Evolutionary conservation across 1,140 invertebrate species (phyloP).

Genomic region (Bombus soroeensis): DNA sequence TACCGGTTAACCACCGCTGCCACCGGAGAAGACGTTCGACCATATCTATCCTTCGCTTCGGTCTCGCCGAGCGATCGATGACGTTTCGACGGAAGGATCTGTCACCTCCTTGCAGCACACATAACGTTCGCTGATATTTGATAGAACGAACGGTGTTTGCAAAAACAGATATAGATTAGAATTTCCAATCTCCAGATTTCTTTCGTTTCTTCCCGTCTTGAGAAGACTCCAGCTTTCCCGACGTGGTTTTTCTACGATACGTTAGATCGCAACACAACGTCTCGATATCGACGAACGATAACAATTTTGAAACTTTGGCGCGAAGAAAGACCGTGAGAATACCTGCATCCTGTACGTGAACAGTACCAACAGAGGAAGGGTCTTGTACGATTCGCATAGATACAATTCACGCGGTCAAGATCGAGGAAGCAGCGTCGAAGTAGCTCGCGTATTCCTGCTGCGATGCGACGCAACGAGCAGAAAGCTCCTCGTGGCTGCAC

Average conservation of each 20-base stretch:
- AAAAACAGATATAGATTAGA: too few species aligned
- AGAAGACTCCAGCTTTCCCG: too few species aligned
- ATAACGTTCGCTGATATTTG: too few species aligned
- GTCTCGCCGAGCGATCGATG: conserved; percentile 38
- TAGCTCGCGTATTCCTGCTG: not conserved
- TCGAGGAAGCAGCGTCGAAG: conserved; percentile 49
- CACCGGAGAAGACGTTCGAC: conserved; percentile 73
- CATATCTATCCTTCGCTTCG: conserved; percentile 67
- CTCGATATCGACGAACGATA: not conserved
- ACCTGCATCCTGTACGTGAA: not conserved
- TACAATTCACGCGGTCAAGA: conserved; percentile 31
- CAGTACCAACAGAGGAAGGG: not conserved
- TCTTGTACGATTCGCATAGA: conserved; percentile 7
- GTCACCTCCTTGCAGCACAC: not conserved
- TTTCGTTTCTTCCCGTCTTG: not conserved
- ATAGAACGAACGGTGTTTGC: too few species aligned
- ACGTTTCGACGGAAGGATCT: conserved; percentile 31
- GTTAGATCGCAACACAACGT: not conserved
- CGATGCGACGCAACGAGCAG: conserved; percentile 13
- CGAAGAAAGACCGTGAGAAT: conserved; percentile 37
- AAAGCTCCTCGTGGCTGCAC: conserved; percentile 24
- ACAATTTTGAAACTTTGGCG: not conserved
- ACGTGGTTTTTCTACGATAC: not conserved
- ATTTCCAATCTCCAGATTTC: too few species aligned
- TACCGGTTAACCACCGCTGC: conserved; percentile 73